Evolutionary conservation across 2,797 vertebrate species (phyloP).

Genomic region (Lepidocolaptes lacrymiger): DNA sequence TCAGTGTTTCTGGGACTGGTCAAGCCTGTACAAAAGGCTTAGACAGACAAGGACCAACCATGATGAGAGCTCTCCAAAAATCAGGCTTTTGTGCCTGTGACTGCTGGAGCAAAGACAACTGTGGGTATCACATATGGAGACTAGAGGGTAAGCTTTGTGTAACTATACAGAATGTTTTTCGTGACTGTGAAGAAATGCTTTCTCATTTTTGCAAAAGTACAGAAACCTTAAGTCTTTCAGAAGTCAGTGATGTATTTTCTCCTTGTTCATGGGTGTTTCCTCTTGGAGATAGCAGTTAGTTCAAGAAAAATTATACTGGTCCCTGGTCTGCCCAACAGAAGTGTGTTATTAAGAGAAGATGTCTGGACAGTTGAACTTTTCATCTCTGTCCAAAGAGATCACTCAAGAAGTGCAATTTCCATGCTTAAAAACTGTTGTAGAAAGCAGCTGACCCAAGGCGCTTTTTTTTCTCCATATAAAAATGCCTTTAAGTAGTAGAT

Average conservation of each 20-base stretch:
- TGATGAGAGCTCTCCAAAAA: not conserved
- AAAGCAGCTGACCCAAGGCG: not conserved
- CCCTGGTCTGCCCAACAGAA: not conserved
- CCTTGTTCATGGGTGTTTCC: not conserved
- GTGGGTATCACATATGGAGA: not conserved
- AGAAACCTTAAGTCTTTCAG: not conserved
- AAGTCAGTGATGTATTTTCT: not conserved
- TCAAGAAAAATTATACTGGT: not conserved
- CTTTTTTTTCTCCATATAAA: not conserved
- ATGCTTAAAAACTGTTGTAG: not conserved
- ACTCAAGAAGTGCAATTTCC: not conserved
- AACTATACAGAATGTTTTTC: not conserved
- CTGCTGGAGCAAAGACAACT: not conserved
- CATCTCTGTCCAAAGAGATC: not conserved
- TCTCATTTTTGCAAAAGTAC: not conserved
- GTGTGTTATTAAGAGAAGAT: not conserved
- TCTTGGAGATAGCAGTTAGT: not conserved
- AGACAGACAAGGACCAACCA: not conserved
- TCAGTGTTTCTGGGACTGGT: not conserved
- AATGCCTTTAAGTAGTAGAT: not conserved
- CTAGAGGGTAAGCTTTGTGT: not conserved
- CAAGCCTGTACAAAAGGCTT: not conserved
- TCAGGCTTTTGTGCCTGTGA: not conserved
- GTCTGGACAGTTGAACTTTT: not conserved
- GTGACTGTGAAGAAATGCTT: not conserved